Base-by-base conservation (phyloP, 23 tunicate genomes). In the Halocynthia roretzi region DNA sequence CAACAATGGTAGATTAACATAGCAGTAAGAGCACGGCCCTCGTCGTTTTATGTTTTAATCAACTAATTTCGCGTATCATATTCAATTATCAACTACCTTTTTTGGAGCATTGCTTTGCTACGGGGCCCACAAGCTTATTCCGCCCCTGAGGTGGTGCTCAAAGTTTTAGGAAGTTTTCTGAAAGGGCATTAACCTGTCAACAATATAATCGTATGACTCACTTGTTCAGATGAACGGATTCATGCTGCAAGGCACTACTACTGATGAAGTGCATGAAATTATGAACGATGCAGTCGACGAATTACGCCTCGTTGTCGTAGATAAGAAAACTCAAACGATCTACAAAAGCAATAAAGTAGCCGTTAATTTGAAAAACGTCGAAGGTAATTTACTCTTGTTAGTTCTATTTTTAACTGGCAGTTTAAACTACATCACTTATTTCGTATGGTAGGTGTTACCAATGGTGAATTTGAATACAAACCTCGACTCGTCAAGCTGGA, bases 331-430 rank as follows among this genome's bases (percentile, higher is more conserved):
- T 21, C 63, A 83, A 23, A 71, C 57, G 18, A 55, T 89, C 75
- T 96, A 96, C 68, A 50, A 87, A 50, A 82, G 90, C 19, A 78
- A 83, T 85, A 85, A 85, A 63, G 95, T 96, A 7, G 62, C 86
- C 22, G 87, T 96, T 7, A 96, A 96, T 68, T 62, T 85, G 31
- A 72, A 83, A 44, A 96, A 96, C 66, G 85, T 96, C 17, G 99
- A 96, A 89, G 99, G 98, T 89, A 74, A 67, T 10, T 74, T 12
- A 55, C 18, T 50, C 15, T 4, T 58, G 63, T 58, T 58, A 58
- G 17, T 14, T 14, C 63, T 58, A 58, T 58, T 15, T 14, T 14
- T 15, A 58, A 1, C 17, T 14, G 15, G 63, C 2, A 58, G 63
- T 58, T 10, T 56, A 58, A 58, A n/a, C 17, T n/a, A 14, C 63